Evolutionary conservation across 2,797 vertebrate genomes (phyloP).

Genomic region (Halcyon leucocephala): DNA sequence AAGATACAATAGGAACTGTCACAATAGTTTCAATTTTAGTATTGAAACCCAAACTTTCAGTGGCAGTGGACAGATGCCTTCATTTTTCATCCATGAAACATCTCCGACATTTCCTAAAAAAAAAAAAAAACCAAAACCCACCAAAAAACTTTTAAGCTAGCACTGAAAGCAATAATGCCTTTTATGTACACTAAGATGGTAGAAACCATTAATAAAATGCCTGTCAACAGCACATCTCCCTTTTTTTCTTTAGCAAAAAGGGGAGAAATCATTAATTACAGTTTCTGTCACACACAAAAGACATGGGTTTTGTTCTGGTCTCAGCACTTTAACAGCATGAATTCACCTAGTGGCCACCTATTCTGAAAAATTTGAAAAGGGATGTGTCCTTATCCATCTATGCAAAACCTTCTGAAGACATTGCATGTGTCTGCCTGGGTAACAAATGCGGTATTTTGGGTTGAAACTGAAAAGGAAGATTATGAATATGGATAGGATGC

Average conservation of each 20-base stretch:
- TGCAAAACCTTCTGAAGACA: constrained; percentile 85
- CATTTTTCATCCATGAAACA: constrained; percentile 88
- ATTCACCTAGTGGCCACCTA: constrained; percentile 90
- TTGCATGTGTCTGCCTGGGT: constrained; percentile 84
- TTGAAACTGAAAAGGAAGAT: constrained; percentile 80
- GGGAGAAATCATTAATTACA: constrained; percentile 95
- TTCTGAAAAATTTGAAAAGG: constrained; percentile 88
- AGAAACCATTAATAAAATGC: constrained; percentile 95
- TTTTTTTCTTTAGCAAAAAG: constrained; percentile 88
- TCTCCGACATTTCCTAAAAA: constrained; percentile 85
- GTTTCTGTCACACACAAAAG: constrained; percentile 91
- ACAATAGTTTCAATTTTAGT: constrained; percentile 88
- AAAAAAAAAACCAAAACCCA: constrained; percentile 77
- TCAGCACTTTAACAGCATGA: constrained; percentile 84
- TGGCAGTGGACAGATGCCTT: constrained; percentile 86
- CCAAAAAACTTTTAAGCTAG: constrained; percentile 82
- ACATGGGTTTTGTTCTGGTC: constrained; percentile 84
- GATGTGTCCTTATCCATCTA: constrained; percentile 81
- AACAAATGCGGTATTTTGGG: constrained; percentile 85
- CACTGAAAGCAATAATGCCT: constrained; percentile 88
- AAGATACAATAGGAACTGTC: constrained; percentile 83
- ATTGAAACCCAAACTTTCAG: constrained; percentile 84
- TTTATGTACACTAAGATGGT: constrained; percentile 91
- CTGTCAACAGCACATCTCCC: constrained; percentile 87
- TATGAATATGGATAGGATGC: constrained; percentile 85